Conservation (phyloP, 2,797 vertebrate genomes). For the Megalops cyprinoides region DNA sequence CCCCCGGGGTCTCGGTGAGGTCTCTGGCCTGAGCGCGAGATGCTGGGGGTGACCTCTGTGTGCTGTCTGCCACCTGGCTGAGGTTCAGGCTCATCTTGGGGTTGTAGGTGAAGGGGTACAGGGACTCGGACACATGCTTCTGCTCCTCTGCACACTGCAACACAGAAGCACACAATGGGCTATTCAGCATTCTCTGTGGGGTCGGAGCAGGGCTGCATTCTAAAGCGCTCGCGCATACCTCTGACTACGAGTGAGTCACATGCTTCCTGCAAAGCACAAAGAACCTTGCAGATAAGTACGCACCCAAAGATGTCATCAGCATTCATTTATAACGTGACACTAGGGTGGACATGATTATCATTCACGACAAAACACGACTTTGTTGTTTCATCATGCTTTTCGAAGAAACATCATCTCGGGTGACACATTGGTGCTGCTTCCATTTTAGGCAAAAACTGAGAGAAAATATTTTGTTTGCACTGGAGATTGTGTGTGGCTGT, state of each 20-base stretch:
- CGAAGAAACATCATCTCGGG: neutral
- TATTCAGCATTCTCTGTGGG: neutral
- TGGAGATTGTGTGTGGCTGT: no score
- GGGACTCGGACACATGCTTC: constrained; percentile 84
- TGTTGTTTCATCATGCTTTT: neutral
- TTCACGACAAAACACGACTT: neutral
- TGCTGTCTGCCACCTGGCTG: constrained; percentile 79
- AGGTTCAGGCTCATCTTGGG: constrained; percentile 97
- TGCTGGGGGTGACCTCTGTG: constrained; percentile 66
- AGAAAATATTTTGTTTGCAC: no score
- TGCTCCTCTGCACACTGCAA: constrained; percentile 87
- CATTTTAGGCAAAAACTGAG: neutral
- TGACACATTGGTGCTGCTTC: neutral
- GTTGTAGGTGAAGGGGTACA: constrained; percentile 95
- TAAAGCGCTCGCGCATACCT: no score
- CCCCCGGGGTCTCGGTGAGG: constrained; percentile 40
- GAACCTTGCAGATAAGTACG: neutral
- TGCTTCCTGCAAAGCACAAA: no score
- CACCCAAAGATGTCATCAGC: neutral
- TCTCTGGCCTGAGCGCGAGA: constrained; percentile 49
- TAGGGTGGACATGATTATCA: no score
- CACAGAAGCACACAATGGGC: neutral
- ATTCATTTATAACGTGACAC: no score
- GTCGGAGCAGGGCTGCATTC: neutral
- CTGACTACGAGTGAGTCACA: no score